Percentiles rank a stretch among this genome's conserved stretches.
These are phyloP conservation scores for Carapus acus DNA, from an alignment of 2,797 vertebrate genomes.

Conservation along the genomic window DNA sequence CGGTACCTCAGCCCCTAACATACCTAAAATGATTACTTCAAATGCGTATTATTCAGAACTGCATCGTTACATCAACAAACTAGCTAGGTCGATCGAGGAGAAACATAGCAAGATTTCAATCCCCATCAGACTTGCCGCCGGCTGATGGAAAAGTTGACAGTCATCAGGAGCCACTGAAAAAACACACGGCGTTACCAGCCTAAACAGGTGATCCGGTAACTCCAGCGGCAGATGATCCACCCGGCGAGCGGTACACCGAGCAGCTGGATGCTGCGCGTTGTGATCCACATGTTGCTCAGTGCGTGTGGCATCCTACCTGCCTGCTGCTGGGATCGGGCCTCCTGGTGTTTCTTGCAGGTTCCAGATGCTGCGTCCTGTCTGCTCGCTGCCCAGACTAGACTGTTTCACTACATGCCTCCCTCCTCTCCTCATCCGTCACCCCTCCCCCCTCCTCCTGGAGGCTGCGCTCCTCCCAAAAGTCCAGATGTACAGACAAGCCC, in stretches of 20 bases:
- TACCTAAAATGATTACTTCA: too few relatives aligned
- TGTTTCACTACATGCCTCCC: slow-evolving; percentile 30
- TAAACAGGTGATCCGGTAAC: neutral
- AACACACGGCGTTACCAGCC: neutral
- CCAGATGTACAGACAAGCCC: slow-evolving; percentile 29
- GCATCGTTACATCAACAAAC: neutral
- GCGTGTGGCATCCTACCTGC: slow-evolving; percentile 60
- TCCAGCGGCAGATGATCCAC: neutral
- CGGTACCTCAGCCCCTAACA: too few relatives aligned
- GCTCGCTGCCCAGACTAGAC: slow-evolving; percentile 45
- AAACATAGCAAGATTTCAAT: neutral
- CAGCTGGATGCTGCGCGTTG: neutral
- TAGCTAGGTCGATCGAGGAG: neutral
- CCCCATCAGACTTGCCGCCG: neutral
- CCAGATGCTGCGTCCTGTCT: slow-evolving; percentile 48
- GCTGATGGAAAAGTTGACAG: slow-evolving; percentile 39
- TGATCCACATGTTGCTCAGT: slow-evolving; percentile 40
- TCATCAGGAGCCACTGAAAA: slow-evolving; percentile 16
- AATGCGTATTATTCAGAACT: too few relatives aligned
- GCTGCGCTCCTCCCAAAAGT: slow-evolving; percentile 62
- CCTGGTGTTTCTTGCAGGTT: slow-evolving; percentile 44
- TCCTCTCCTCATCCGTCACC: too few relatives aligned
- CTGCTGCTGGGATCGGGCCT: slow-evolving; percentile 55
- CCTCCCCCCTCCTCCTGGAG: slow-evolving; percentile 20
- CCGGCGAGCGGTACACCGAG: neutral